phyloP scores from a whole-genome alignment of 2,113 vertebrate species.

The Piaya cayana region DNA sequence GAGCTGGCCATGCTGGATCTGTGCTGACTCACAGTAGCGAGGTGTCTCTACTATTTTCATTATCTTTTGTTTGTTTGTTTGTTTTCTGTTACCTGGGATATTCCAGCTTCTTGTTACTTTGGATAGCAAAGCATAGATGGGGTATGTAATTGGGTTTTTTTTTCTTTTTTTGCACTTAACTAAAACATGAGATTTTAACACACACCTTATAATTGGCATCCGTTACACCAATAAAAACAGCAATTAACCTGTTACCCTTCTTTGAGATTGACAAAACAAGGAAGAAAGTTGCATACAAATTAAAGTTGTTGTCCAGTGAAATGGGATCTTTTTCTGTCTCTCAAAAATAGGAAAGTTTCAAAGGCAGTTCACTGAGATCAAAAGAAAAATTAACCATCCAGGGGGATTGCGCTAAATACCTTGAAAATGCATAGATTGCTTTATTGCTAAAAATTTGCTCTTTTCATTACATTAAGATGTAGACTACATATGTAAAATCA shows the following conservation, averaged over 20 bases:
- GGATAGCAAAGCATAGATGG: neutral
- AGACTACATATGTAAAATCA: neutral
- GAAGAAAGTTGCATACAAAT: conserved; percentile 26
- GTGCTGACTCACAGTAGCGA: neutral
- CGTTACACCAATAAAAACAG: conserved; percentile 13
- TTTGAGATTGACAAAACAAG: conserved; percentile 15
- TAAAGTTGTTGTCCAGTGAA: neutral
- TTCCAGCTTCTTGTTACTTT: neutral
- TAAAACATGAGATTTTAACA: neutral
- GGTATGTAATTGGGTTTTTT: neutral
- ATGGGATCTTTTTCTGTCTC: neutral
- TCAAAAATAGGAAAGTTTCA: neutral
- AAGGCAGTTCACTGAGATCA: neutral
- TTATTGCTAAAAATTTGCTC: neutral
- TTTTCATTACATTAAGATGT: neutral
- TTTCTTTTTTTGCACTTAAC: neutral
- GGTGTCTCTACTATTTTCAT: neutral
- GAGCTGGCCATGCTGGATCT: neutral
- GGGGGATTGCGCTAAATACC: neutral
- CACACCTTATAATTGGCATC: conserved; percentile 5
- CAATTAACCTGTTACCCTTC: conserved; percentile 50
- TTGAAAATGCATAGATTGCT: neutral
- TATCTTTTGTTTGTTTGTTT: neutral
- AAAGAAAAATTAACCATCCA: neutral
- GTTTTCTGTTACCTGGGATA: neutral